Evolutionary conservation across 2,797 vertebrate genomes (phyloP).

Genomic region (Hafferia zeledoni): DNA sequence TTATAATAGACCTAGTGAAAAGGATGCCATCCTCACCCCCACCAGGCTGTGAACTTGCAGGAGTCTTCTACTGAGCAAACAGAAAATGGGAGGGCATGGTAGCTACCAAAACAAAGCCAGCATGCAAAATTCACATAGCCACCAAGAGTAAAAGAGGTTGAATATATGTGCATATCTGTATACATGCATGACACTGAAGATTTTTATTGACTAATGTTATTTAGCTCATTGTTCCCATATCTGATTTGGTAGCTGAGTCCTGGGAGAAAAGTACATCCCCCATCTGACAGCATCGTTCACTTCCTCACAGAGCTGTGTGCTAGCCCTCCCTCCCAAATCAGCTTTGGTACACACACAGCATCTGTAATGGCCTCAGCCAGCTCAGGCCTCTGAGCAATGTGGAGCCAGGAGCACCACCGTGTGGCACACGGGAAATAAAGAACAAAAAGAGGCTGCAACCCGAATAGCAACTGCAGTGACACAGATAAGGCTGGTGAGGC

Average conservation of each 20-base stretch:
- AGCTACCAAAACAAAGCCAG: not conserved
- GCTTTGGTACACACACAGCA: not conserved
- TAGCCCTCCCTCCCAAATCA: not conserved
- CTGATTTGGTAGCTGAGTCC: not conserved
- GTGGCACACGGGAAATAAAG: not conserved
- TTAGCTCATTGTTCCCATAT: not conserved
- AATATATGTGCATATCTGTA: not conserved
- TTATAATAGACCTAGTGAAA: not conserved
- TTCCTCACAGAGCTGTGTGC: not conserved
- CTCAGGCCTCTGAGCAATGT: not conserved
- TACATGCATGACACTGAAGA: not conserved
- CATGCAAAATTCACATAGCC: not conserved
- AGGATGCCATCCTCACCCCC: not conserved
- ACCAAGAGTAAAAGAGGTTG: not conserved
- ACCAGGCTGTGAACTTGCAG: not conserved
- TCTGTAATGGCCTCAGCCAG: not conserved
- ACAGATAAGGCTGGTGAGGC: not conserved
- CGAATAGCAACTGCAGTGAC: not conserved
- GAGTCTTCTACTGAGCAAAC: not conserved
- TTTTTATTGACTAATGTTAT: not conserved
- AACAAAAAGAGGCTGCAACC: not conserved
- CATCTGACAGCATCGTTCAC: not conserved
- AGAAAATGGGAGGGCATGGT: not conserved
- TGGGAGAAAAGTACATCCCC: not conserved
- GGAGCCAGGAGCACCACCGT: conserved; percentile 25